phyloP scores from a whole-genome alignment of 2,797 vertebrate genomes.

The Sebastes matsubarae region DNA sequence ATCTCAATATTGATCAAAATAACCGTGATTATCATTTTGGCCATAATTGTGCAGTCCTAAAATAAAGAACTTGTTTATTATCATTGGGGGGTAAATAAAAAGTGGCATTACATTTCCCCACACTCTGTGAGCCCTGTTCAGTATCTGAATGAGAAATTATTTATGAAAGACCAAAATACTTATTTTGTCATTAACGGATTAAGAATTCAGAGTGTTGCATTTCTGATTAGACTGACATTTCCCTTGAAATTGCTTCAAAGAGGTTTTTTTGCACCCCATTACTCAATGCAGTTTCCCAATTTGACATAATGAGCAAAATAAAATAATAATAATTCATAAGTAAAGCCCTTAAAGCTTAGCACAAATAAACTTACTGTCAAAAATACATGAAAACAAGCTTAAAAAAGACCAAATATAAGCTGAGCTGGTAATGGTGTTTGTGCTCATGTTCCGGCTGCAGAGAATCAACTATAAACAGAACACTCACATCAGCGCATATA shows the following conservation, averaged over 20 bases:
- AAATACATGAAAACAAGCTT: conserved; percentile 25
- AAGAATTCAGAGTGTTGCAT: conserved; percentile 20
- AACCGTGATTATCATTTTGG: no score
- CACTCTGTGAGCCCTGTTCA: not conserved
- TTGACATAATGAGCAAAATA: conserved; percentile 24
- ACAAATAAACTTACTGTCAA: conserved; percentile 28
- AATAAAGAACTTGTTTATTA: no score
- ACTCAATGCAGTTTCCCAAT: conserved; percentile 14
- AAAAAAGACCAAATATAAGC: conserved; percentile 25
- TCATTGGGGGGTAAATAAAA: not conserved
- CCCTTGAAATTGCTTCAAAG: conserved; percentile 26
- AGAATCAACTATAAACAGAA: not conserved
- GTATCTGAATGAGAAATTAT: conserved; percentile 1
- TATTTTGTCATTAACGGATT: conserved; percentile 30
- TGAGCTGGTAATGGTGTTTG: conserved; percentile 5
- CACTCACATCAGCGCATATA: not conserved
- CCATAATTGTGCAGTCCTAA: no score
- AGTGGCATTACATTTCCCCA: not conserved
- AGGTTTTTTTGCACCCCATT: not conserved
- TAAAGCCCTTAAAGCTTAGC: conserved; percentile 20
- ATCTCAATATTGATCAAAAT: no score
- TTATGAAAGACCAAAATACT: not conserved
- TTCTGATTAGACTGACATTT: conserved; percentile 43
- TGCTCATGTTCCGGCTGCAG: not conserved
- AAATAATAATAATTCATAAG: conserved; percentile 4